phyloP scores from a whole-genome alignment of 2,888 invertebrate genomes.

The Antitype chi region DNA sequence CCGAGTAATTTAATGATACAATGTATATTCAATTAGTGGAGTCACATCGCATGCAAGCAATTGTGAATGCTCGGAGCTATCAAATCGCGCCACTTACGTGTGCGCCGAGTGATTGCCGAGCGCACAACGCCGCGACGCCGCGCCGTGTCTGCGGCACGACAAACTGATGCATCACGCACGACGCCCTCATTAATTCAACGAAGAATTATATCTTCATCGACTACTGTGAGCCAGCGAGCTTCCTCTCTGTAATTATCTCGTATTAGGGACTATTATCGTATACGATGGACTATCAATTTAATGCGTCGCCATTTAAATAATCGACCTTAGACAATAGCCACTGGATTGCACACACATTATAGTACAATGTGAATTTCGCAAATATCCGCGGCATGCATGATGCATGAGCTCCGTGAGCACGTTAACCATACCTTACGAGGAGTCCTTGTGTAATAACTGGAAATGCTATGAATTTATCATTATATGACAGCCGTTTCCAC shows the following conservation, averaged over 20 bases:
- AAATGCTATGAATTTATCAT: slow-evolving; percentile 75
- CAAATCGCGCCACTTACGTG: slow-evolving; percentile 61
- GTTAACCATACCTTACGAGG: slow-evolving; percentile 70
- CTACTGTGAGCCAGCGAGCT: slow-evolving; percentile 77
- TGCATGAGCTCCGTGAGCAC: slow-evolving; percentile 73
- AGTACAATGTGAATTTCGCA: slow-evolving; percentile 75
- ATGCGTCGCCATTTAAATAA: slow-evolving; percentile 84
- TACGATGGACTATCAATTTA: slow-evolving; percentile 83
- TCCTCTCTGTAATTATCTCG: slow-evolving; percentile 83
- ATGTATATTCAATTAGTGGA: slow-evolving; percentile 68
- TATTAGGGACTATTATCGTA: slow-evolving; percentile 85
- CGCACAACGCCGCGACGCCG: slow-evolving; percentile 48
- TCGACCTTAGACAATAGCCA: slow-evolving; percentile 82
- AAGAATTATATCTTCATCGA: slow-evolving; percentile 86
- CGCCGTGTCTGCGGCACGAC: slow-evolving; percentile 62
- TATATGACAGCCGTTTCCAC: slow-evolving; percentile 61
- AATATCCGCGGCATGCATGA: slow-evolving; percentile 76
- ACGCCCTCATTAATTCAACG: slow-evolving; percentile 81
- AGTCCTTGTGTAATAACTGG: slow-evolving; percentile 69
- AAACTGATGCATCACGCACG: slow-evolving; percentile 78
- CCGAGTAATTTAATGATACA: slow-evolving; percentile 63
- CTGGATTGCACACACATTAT: slow-evolving; percentile 75
- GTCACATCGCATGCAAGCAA: slow-evolving; percentile 69
- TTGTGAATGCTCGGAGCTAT: slow-evolving; percentile 66
- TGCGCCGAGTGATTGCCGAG: slow-evolving; percentile 48